These are phyloP conservation scores for Paedocypris micromegethes DNA, from an alignment of 2,797 vertebrate species.

Conservation along the genomic window DNA sequence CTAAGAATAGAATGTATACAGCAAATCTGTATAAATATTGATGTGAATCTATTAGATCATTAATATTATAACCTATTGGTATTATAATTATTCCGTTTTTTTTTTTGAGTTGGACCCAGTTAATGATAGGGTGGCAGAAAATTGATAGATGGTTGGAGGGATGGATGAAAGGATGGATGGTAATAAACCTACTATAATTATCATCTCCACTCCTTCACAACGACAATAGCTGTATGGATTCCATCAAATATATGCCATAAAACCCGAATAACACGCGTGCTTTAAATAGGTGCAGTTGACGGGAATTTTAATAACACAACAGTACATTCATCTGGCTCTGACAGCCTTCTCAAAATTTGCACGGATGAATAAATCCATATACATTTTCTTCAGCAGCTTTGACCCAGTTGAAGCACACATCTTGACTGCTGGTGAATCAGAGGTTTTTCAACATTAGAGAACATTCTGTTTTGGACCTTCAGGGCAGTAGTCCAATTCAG, in stretches of 20 bases:
- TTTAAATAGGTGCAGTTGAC: constrained; percentile 22
- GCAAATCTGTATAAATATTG: too few relatives aligned
- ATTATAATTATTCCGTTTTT: too few relatives aligned
- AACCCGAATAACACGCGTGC: constrained; percentile 9
- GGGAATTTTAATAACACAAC: constrained; percentile 41
- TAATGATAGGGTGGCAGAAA: too few relatives aligned
- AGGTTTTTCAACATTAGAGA: constrained; percentile 5
- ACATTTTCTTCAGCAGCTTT: constrained; percentile 17
- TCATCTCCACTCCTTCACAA: too few relatives aligned
- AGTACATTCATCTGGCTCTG: constrained; percentile 28
- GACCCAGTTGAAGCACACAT: neutral
- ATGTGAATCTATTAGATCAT: too few relatives aligned
- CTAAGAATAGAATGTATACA: too few relatives aligned
- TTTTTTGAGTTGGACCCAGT: too few relatives aligned
- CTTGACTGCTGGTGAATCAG: neutral
- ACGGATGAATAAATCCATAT: constrained; percentile 23
- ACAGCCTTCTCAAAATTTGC: constrained; percentile 22
- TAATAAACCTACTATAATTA: too few relatives aligned
- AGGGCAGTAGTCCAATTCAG: constrained; percentile 25
- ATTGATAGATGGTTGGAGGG: too few relatives aligned
- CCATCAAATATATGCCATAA: constrained; percentile 17
- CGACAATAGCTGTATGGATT: constrained; percentile 11
- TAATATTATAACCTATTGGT: too few relatives aligned
- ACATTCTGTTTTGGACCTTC: constrained; percentile 18
- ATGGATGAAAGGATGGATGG: too few relatives aligned